Percentiles rank a stretch among this genome's conserved stretches.
These are phyloP conservation scores for Deroptyus accipitrinus DNA, from an alignment of 2,113 vertebrate genomes.

Conservation along the genomic window DNA sequence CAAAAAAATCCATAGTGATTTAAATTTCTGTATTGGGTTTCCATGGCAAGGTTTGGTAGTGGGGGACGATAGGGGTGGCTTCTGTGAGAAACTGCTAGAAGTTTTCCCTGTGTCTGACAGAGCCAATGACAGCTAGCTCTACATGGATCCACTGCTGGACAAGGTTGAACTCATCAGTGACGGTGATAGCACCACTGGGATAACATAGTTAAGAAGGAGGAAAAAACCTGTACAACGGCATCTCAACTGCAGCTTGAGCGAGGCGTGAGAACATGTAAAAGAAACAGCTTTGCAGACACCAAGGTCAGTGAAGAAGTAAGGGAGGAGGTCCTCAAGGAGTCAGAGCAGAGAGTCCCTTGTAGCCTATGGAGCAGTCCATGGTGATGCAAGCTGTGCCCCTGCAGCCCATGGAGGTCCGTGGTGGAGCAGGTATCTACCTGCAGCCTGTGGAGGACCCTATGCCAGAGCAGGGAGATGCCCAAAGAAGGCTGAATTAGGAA, in stretches of 20 bases:
- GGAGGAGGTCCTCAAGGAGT: not conserved
- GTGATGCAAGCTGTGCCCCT: not conserved
- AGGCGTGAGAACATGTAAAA: not conserved
- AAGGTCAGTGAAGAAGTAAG: not conserved
- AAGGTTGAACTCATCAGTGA: not conserved
- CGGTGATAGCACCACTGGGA: not conserved
- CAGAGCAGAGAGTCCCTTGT: not conserved
- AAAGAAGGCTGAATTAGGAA: not conserved
- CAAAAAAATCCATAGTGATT: conserved; percentile 2
- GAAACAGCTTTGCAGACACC: not conserved
- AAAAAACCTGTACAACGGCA: not conserved
- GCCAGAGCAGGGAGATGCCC: not conserved
- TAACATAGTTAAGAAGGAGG: not conserved
- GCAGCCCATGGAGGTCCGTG: not conserved
- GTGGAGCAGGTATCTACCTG: not conserved
- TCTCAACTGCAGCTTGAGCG: not conserved
- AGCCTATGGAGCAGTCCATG: not conserved
- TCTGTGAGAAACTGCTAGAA: not conserved
- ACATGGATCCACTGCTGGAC: not conserved
- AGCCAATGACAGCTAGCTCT: not conserved
- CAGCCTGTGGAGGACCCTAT: not conserved
- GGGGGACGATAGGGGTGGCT: not conserved
- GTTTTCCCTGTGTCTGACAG: not conserved
- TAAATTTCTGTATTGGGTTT: not conserved
- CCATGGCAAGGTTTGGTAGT: not conserved